Evolutionary conservation across 2,797 vertebrate genomes (phyloP).

Genomic region (Hippopotamyrus pictus): DNA sequence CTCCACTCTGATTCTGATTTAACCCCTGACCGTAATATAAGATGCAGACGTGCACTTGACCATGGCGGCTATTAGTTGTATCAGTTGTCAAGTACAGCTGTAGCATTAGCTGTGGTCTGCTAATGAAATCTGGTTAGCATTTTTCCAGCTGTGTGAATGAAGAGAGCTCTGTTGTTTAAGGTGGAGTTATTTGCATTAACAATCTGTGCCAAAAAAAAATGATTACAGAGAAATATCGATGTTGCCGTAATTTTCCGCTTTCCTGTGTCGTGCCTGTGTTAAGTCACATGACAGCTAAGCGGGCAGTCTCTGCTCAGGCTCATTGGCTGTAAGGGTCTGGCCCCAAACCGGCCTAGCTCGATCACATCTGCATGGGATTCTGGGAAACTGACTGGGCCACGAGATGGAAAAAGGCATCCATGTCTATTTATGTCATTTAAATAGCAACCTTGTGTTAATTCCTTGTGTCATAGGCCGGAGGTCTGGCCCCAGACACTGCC

Average conservation of each 20-base stretch:
- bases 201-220: background rate
- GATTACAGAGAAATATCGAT: background rate
- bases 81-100: background rate
- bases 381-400: background rate
- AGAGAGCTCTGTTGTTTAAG: background rate
- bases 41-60: background rate
- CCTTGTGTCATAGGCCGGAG: slow-evolving; percentile 30
- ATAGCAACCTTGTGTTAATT: slow-evolving; percentile 44
- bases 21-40: background rate
- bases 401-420: background rate
- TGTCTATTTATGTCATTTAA: slow-evolving; percentile 29
- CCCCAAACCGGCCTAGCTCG: background rate
- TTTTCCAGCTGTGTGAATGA: background rate
- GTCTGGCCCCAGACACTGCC: slow-evolving; percentile 34
- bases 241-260: background rate
- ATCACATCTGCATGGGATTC: background rate
- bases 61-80: background rate
- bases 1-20: background rate
- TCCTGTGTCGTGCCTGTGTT: background rate
- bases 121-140: background rate
- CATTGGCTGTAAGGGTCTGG: background rate
- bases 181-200: background rate
- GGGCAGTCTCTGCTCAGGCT: background rate
- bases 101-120: background rate
- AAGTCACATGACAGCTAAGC: background rate